A percentile compares a stretch with the other conserved stretches of the same genome.
Evolutionary conservation across 35 echinoderm and acorn worm genomes (phyloP).

Genomic region (Apostichopus californicus): DNA sequence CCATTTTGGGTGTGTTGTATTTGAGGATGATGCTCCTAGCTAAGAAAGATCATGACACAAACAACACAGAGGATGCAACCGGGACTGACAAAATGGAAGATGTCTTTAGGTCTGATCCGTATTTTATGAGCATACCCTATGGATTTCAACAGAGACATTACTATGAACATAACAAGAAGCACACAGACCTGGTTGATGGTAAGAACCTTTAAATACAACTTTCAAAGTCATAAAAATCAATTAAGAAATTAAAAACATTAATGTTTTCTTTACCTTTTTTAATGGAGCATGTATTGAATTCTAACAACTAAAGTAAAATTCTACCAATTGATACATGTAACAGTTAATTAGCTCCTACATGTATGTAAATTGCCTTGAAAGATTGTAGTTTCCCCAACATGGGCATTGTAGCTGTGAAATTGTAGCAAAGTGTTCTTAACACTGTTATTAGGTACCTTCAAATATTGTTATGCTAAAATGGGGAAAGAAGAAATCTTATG

Average conservation of each 20-base stretch:
- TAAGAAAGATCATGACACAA: neutral
- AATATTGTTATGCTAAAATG: no score
- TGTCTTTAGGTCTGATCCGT: conserved; percentile 1
- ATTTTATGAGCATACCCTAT: conserved; percentile 40
- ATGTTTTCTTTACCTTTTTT: neutral
- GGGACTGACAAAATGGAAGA: neutral
- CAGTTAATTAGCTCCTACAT: no score
- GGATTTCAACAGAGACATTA: conserved; percentile 21
- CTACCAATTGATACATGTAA: no score
- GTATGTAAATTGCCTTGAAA: no score
- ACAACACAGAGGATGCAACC: neutral
- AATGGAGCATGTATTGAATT: no score
- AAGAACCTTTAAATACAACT: neutral
- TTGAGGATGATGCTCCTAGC: neutral
- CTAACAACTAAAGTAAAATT: no score
- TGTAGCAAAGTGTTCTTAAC: no score
- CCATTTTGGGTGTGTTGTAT: neutral
- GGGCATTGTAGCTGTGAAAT: no score
- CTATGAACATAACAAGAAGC: conserved; percentile 26
- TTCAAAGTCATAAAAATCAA: neutral
- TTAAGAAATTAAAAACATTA: neutral
- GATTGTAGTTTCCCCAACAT: no score
- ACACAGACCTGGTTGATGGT: conserved; percentile 36
- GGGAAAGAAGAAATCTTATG: no score
- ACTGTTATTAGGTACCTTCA: no score